Evolutionary conservation across 2,888 invertebrate species (phyloP).

Genomic region (Panzeria rudis): DNA sequence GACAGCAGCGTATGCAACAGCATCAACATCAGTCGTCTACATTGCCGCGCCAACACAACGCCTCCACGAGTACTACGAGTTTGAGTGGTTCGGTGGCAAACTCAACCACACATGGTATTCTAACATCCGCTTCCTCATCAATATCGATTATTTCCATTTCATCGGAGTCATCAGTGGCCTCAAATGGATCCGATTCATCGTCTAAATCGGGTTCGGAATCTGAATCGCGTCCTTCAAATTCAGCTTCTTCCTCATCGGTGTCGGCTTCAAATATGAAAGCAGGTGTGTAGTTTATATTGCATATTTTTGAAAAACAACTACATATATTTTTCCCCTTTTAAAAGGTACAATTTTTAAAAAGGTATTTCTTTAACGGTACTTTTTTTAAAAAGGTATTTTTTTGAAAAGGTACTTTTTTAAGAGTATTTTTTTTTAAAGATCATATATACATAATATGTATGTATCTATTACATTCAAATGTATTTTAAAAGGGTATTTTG

Average conservation of each 20-base stretch:
- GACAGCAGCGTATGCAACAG: slow-evolving; percentile 73
- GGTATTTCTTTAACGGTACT: background rate
- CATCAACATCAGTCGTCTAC: slow-evolving; percentile 67
- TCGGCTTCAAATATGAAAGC: slow-evolving; percentile 73
- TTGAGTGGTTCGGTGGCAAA: slow-evolving; percentile 51
- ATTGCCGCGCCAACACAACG: slow-evolving; percentile 68
- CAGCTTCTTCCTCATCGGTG: slow-evolving; percentile 72
- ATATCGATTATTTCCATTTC: slow-evolving; percentile 82
- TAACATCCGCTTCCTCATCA: slow-evolving; percentile 79
- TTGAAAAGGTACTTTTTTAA: too few species aligned
- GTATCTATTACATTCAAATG: too few species aligned
- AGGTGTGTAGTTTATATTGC: slow-evolving; percentile 65
- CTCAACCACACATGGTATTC: slow-evolving; percentile 68
- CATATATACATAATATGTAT: too few species aligned
- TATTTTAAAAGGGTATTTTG: too few species aligned
- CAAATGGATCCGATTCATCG: slow-evolving; percentile 72
- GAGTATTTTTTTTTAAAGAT: too few species aligned
- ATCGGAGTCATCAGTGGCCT: slow-evolving; percentile 80
- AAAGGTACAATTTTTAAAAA: too few species aligned
- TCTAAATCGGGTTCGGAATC: slow-evolving; percentile 70
- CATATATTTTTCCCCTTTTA: background rate
- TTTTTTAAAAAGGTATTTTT: background rate
- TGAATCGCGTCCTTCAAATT: slow-evolving; percentile 71
- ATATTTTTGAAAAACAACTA: too few species aligned
- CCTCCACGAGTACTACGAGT: slow-evolving; percentile 71